phyloP scores from a whole-genome alignment of 1,140 invertebrate species.

The Saccostrea echinata region DNA sequence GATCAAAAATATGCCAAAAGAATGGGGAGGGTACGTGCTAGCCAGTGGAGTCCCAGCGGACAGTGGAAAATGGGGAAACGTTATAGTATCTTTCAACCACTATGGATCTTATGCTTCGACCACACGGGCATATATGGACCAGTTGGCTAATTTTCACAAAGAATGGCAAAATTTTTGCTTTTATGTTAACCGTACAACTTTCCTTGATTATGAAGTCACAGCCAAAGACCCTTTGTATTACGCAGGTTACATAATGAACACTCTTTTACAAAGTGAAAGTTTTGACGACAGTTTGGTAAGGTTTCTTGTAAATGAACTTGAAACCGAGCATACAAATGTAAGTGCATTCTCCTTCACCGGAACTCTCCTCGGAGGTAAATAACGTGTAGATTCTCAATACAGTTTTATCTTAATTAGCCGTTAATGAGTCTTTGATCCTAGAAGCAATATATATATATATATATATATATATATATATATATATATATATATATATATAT shows the following conservation, averaged over 20 bases:
- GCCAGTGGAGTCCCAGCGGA: not conserved
- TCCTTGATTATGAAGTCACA: constrained; percentile 51
- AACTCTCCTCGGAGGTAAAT: constrained; percentile 28
- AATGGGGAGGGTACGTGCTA: constrained; percentile 55
- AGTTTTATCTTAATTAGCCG: too few relatives aligned
- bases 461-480: too few relatives aligned
- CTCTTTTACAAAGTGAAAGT: constrained; percentile 42
- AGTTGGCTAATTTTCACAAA: constrained; percentile 37
- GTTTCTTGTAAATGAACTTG: constrained; percentile 13
- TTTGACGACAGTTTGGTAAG: constrained; percentile 13
- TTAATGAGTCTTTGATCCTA: too few relatives aligned
- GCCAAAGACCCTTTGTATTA: constrained; percentile 24
- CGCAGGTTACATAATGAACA: constrained; percentile 26
- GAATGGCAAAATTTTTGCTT: constrained; percentile 19
- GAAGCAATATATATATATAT: too few relatives aligned
- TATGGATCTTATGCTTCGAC: constrained; percentile 33
- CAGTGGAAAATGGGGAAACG: not conserved
- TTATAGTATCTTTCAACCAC: constrained; percentile 32
- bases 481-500: too few relatives aligned
- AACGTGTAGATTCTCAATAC: too few relatives aligned
- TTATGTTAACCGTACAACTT: constrained; percentile 40
- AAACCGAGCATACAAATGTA: constrained; percentile 1
- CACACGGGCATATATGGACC: not conserved
- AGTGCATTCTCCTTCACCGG: constrained; percentile 12
- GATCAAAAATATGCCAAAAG: constrained; percentile 11